A percentile compares a stretch with the other conserved stretches of the same genome.
Evolutionary conservation across 2,888 invertebrate species (phyloP).

Genomic region (Diploptera punctata): DNA sequence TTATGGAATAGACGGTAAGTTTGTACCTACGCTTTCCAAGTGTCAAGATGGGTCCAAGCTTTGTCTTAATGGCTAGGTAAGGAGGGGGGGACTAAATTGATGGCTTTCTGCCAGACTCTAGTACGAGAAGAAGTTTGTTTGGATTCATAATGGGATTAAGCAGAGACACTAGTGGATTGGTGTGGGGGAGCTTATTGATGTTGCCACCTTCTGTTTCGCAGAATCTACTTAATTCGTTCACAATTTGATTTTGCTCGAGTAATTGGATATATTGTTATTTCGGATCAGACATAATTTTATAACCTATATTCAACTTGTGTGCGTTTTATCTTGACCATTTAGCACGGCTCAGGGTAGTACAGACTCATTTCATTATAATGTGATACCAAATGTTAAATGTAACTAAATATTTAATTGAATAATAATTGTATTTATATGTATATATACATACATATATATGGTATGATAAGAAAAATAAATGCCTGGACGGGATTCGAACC

Average conservation of each 20-base stretch:
- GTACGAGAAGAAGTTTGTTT: conserved; percentile 3
- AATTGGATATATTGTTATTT: conserved; percentile 8
- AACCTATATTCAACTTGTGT: too few relatives aligned
- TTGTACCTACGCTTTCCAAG: not conserved
- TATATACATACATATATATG: too few relatives aligned
- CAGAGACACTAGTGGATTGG: not conserved
- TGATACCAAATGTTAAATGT: too few relatives aligned
- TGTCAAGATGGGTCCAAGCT: not conserved
- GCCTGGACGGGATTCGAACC: too few relatives aligned
- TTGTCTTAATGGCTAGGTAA: not conserved
- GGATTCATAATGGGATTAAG: conserved; percentile 16
- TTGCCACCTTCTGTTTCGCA: conserved; percentile 11
- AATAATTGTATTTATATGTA: too few relatives aligned
- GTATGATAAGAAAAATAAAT: too few relatives aligned
- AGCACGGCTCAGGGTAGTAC: too few relatives aligned
- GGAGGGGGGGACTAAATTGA: not conserved
- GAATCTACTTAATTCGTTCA: conserved; percentile 8
- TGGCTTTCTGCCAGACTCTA: not conserved
- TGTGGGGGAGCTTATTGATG: not conserved
- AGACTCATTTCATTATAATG: too few relatives aligned
- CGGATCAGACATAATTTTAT: too few relatives aligned
- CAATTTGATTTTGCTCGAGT: conserved; percentile 2
- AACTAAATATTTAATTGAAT: too few relatives aligned
- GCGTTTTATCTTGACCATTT: too few relatives aligned
- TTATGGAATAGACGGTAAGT: not conserved